Evolutionary conservation across 2,888 invertebrate genomes (phyloP).

Genomic region (Mythimna albipuncta): DNA sequence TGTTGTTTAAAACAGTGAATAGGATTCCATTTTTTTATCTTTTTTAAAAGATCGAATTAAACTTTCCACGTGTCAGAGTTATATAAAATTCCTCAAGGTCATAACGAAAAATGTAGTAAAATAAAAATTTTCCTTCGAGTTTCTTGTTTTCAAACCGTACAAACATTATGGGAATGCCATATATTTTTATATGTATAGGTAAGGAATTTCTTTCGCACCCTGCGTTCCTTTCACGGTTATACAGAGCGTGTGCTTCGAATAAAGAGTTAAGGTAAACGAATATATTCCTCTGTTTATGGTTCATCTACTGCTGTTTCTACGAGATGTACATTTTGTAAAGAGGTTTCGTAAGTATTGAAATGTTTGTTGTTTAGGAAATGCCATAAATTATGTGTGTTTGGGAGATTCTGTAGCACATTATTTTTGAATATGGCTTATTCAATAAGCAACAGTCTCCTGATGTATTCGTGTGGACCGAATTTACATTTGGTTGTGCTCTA

Average conservation of each 20-base stretch:
- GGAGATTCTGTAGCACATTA: background rate
- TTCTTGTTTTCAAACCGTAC: conserved; percentile 23
- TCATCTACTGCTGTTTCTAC: conserved; percentile 55
- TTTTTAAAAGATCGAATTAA: background rate
- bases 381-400: background rate
- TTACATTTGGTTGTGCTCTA: no score
- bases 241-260: conserved; percentile 62
- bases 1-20: background rate
- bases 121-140: conserved; percentile 11
- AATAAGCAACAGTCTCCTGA: no score
- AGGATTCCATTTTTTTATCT: background rate
- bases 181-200: conserved; percentile 32
- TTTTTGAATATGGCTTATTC: no score
- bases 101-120: background rate
- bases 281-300: conserved; percentile 61
- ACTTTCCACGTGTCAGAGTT: background rate
- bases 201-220: conserved; percentile 42
- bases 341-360: conserved; percentile 10
- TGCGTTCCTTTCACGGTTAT: conserved; percentile 55
- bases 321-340: conserved; percentile 19
- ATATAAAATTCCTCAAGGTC: background rate
- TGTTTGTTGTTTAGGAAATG: background rate
- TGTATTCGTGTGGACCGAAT: no score
- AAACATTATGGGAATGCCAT: conserved; percentile 26
- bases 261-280: conserved; percentile 57